phyloP scores from a whole-genome alignment of 2,113 vertebrate species.

The Haplochromis vanheusdeni region DNA sequence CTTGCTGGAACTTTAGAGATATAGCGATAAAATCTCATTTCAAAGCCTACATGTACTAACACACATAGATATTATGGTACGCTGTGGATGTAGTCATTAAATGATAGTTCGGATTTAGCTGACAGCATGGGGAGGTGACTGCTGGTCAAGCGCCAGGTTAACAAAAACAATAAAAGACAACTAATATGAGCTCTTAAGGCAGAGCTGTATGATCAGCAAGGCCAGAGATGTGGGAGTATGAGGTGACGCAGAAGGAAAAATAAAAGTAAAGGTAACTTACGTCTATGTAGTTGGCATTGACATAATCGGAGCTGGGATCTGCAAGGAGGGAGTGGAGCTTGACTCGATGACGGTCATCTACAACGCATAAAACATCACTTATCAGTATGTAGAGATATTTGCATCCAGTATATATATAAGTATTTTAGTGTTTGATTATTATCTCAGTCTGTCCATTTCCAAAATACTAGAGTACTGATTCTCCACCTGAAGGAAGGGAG shows the following conservation, averaged over 20 bases:
- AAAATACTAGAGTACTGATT: background rate
- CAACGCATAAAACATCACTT: background rate
- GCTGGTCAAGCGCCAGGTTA: background rate
- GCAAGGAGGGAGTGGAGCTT: conserved; percentile 88
- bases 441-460: background rate
- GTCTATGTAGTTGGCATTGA: conserved; percentile 93
- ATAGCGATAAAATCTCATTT: background rate
- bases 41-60: background rate
- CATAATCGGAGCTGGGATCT: conserved; percentile 86
- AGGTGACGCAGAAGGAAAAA: background rate
- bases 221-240: background rate
- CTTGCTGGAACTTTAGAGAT: background rate
- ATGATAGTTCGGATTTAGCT: background rate
- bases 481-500: background rate
- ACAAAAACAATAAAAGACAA: background rate
- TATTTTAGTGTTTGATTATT: background rate
- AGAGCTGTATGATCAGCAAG: background rate
- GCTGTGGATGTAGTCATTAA: background rate
- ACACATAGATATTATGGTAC: background rate
- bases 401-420: background rate
- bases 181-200: background rate
- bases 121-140: background rate
- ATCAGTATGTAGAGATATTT: background rate
- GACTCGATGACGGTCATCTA: conserved; percentile 90
- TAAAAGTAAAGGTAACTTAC: conserved; percentile 71